phyloP scores from a whole-genome alignment of 2,113 vertebrate species.

The Lontra canadensis region DNA sequence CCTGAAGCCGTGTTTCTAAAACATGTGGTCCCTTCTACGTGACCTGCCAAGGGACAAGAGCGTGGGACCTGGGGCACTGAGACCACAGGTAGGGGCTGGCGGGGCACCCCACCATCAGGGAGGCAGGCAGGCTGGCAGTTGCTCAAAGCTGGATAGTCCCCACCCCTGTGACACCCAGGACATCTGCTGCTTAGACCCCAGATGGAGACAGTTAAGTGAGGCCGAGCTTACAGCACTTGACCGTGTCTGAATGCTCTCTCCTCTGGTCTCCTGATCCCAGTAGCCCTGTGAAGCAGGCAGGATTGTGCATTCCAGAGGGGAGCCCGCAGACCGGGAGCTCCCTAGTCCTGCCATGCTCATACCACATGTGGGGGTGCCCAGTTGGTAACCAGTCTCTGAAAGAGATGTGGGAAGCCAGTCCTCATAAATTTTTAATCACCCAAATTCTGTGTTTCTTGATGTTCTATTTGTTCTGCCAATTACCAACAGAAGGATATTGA shows the following conservation, averaged over 20 bases:
- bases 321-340: background rate
- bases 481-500: background rate
- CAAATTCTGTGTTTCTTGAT: background rate
- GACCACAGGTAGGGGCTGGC: background rate
- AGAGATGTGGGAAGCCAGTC: background rate
- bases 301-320: background rate
- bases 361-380: background rate
- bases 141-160: too few relatives aligned
- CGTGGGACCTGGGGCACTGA: background rate
- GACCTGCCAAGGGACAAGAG: background rate
- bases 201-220: rapidly evolving
- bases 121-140: background rate
- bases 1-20: background rate
- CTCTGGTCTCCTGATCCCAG: too few relatives aligned
- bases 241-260: background rate
- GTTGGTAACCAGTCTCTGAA: background rate
- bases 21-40: background rate
- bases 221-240: background rate
- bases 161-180: background rate
- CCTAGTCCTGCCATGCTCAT: background rate
- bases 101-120: background rate
- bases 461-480: background rate
- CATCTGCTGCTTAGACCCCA: background rate
- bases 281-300: too few relatives aligned
- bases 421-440: background rate